Base-by-base conservation (phyloP, 1,140 invertebrate genomes). In the Saccostrea glomerata region DNA sequence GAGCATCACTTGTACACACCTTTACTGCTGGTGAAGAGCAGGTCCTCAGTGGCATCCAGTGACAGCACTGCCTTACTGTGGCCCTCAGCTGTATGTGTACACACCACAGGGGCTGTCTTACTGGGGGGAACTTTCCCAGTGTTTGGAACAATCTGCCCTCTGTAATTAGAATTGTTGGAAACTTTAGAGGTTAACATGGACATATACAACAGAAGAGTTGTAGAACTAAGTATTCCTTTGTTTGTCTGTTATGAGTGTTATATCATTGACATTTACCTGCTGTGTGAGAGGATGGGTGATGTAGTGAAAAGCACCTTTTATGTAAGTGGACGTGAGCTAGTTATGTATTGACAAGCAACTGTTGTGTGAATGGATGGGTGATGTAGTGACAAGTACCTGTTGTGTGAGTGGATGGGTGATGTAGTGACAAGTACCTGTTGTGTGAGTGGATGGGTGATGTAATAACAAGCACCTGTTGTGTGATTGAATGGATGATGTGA, bases 51-150 rank as follows among this genome's bases (percentile, higher is more conserved):
- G 36, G 97, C 97, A 93, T 95, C 96, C 82, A 98, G 96, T 40
- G 97, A 96, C 1, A 98, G 95, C 56, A 98, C 97, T 36, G 97
- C 97, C 95, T 97, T 97, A 47, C 97, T 96, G 94, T 98, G 98
- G 0, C 98, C 98, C 94, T 97, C 97, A 15, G 97, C 97, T 60
- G 97, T 96, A 92, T 98, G 97, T 54, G 97, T 97, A 92, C 97
- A 98, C 55, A 97, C 96, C 40, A 98, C 94, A 90, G 97, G 96
- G 47, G 96, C 96, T 86, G 96, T 60, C 88, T 90, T 89, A 84
- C 90, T 90, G n/a, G 89, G 89, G 2, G 89, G 88, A 13, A 91
- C 66, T 40, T 86, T 87, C 12, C 86, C 73, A 84, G 85, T 90
- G 15, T 89, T 89, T 13, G 93, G 87, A 2, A 92, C 86, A 54